Conservation (phyloP, 2,888 invertebrate genomes). For the Sinelater perroti region DNA sequence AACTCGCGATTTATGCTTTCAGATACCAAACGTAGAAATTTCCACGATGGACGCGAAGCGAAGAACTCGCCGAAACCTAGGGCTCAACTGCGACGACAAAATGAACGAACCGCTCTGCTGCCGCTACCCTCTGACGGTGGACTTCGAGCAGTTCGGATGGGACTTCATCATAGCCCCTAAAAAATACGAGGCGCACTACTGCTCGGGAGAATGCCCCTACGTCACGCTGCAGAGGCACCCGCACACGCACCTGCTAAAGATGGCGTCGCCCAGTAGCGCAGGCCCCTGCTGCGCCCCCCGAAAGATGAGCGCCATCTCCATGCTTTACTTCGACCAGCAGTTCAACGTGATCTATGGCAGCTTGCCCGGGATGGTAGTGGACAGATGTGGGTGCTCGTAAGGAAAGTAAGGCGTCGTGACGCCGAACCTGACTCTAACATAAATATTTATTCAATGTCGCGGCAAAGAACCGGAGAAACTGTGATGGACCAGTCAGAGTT, state of each 20-base stretch:
- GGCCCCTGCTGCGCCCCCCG: constrained; percentile 94
- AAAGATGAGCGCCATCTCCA: constrained; percentile 85
- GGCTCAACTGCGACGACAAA: constrained; percentile 84
- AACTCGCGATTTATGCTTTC: constrained; percentile 52
- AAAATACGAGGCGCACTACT: constrained; percentile 94
- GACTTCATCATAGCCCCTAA: constrained; percentile 98
- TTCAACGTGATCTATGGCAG: constrained; percentile 87
- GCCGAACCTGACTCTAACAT: not conserved
- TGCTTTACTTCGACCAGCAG: constrained; percentile 92
- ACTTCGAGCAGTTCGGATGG: constrained; percentile 96
- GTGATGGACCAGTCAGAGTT: too few species aligned
- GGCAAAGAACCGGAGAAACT: not conserved
- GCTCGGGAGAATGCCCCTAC: constrained; percentile 92
- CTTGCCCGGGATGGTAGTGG: constrained; percentile 94
- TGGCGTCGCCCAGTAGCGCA: constrained; percentile 78
- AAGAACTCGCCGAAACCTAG: constrained; percentile 79
- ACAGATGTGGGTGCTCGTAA: constrained; percentile 91
- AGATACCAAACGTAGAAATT: constrained; percentile 70
- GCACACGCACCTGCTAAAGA: constrained; percentile 87
- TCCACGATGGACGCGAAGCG: constrained; percentile 67
- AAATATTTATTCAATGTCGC: constrained; percentile 17
- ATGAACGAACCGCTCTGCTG: constrained; percentile 85
- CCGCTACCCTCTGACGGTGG: constrained; percentile 90
- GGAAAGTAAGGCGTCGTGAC: not conserved
- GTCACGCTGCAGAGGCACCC: constrained; percentile 87